Conservation (phyloP, 2,888 invertebrate species). For the Plutella xylostella region DNA sequence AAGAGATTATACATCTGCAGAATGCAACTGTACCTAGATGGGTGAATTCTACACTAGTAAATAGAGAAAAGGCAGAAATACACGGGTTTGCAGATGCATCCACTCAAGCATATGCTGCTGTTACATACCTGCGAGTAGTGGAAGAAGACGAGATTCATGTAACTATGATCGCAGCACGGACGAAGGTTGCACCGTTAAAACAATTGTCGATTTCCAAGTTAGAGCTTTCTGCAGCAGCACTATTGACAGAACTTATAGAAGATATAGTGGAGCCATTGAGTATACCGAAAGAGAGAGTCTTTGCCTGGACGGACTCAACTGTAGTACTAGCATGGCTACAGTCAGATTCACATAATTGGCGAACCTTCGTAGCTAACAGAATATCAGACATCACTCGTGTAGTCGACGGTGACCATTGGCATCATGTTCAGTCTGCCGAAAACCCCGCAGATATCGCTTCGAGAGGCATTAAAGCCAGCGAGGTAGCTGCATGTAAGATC, state of each 20-base stretch:
- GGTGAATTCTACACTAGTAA: not conserved
- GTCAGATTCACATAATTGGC: not conserved
- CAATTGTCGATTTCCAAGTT: not conserved
- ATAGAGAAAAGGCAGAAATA: not conserved
- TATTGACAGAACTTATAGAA: not conserved
- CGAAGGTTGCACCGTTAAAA: not conserved
- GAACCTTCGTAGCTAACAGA: not conserved
- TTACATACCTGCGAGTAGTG: constrained; percentile 4
- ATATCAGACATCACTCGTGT: not conserved
- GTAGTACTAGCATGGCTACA: not conserved
- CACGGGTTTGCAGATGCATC: constrained; percentile 11
- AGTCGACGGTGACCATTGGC: not conserved
- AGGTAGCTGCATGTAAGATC: too few relatives aligned
- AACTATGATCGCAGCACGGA: constrained; percentile 5
- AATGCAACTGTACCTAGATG: not conserved
- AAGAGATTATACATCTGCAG: not conserved
- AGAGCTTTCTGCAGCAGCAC: not conserved
- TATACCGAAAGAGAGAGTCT: not conserved
- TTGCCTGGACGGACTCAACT: not conserved
- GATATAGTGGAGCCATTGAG: not conserved
- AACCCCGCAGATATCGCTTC: not conserved
- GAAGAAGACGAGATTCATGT: constrained; percentile 3
- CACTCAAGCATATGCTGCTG: constrained; percentile 5
- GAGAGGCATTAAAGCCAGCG: not conserved
- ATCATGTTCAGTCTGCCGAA: not conserved